A percentile compares a stretch with the other conserved stretches of the same genome.
Conservation (phyloP, 2,888 invertebrate species). For the Netelia virgata region DNA sequence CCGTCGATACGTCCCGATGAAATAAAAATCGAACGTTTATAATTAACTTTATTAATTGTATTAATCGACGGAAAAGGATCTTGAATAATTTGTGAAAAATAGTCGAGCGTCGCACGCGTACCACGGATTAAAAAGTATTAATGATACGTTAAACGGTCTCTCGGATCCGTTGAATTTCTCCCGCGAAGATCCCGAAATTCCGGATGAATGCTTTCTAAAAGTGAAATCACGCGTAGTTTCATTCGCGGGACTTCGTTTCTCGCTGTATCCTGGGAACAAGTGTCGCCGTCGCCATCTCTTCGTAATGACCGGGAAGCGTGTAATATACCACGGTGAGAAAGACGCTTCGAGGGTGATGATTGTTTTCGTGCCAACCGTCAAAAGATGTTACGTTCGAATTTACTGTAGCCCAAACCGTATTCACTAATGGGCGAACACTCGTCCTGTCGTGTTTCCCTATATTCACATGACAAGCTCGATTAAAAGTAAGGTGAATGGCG, state of each 20-base stretch:
- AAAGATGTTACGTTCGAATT: not conserved
- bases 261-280: conserved; percentile 17
- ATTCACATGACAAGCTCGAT: conserved; percentile 33
- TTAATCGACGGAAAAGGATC: not conserved
- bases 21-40: no score
- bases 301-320: not conserved
- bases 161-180: conserved; percentile 36
- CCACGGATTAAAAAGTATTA: not conserved
- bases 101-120: not conserved
- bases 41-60: not conserved
- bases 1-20: no score
- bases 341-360: not conserved
- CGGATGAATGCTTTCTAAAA: conserved; percentile 53
- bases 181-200: conserved; percentile 35
- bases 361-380: not conserved
- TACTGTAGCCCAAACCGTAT: not conserved
- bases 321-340: not conserved
- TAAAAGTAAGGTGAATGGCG: conserved; percentile 27
- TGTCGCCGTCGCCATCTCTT: conserved; percentile 20
- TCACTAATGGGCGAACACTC: not conserved
- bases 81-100: not conserved
- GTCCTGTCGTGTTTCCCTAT: not conserved
- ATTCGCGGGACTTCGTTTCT: conserved; percentile 30
- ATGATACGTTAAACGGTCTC: not conserved
- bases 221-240: conserved; percentile 50